A percentile compares a stretch with the other conserved stretches of the same genome.
These are phyloP conservation scores for Piaya cayana DNA, from an alignment of 2,113 vertebrate species.

Conservation along the genomic window DNA sequence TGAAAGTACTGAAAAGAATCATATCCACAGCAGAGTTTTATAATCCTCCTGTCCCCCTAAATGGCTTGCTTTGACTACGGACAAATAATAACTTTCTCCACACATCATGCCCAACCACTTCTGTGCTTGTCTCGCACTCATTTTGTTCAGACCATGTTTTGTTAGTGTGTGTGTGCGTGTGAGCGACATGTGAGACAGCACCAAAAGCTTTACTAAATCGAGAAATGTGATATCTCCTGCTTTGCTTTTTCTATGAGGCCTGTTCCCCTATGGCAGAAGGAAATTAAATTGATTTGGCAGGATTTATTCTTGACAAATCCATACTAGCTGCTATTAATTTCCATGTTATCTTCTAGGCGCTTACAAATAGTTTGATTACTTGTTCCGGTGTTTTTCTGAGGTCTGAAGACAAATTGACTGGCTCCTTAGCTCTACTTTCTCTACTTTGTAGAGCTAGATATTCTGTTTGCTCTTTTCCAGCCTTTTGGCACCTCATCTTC, in stretches of 20 bases:
- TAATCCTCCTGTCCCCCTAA: not conserved
- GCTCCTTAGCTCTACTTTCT: not conserved
- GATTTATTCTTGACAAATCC: conserved; percentile 38
- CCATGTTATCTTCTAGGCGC: not conserved
- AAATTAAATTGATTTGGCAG: conserved; percentile 38
- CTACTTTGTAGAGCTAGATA: not conserved
- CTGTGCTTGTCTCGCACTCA: rapidly evolving
- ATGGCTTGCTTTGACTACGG: not conserved
- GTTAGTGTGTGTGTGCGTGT: not conserved
- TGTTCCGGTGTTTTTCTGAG: conserved; percentile 1
- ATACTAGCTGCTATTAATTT: conserved; percentile 10
- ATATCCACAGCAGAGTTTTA: not conserved
- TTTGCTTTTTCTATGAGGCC: not conserved
- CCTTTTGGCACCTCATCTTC: not conserved
- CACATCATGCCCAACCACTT: not conserved
- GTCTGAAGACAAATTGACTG: not conserved
- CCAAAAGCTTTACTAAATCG: not conserved
- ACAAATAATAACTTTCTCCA: not conserved
- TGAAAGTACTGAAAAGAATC: not conserved
- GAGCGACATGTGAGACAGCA: not conserved
- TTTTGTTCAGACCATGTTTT: not conserved
- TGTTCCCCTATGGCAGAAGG: not conserved
- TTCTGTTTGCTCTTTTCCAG: not conserved
- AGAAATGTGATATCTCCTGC: not conserved
- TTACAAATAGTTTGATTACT: conserved; percentile 29